phyloP scores from a whole-genome alignment of 1,140 invertebrate species.

The Protaetia brevitarsis region DNA sequence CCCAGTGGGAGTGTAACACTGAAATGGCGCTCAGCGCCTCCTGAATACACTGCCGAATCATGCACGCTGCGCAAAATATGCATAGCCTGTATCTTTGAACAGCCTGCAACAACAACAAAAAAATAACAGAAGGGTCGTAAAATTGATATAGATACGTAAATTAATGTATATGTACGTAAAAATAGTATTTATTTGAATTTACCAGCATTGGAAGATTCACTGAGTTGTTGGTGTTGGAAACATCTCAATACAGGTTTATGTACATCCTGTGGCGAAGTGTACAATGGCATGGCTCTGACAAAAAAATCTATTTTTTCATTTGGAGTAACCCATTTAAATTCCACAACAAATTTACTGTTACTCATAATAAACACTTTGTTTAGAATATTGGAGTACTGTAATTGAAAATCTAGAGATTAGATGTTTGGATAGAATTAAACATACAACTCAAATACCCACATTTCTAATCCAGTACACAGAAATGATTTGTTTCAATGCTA shows the following conservation, averaged over 20 bases:
- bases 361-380: constrained; percentile 45
- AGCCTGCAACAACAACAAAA: neutral
- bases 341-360: constrained; percentile 38
- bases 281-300: constrained; percentile 41
- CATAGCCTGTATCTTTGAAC: neutral
- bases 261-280: constrained; percentile 35
- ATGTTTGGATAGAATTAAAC: too few species aligned
- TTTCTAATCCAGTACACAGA: too few species aligned
- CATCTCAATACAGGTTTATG: constrained; percentile 39
- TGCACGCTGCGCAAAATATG: constrained; percentile 46
- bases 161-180: neutral
- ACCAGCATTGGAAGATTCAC: constrained; percentile 31
- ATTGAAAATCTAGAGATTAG: neutral
- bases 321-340: constrained; percentile 35
- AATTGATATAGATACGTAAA: too few species aligned
- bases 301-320: constrained; percentile 30
- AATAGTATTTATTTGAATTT: neutral
- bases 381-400: constrained; percentile 40
- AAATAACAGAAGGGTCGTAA: neutral
- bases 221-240: constrained; percentile 34
- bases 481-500: too few species aligned
- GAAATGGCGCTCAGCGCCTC: constrained; percentile 44
- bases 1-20: constrained; percentile 59
- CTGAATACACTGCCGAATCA: constrained; percentile 50
- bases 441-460: too few species aligned